phyloP scores from a whole-genome alignment of 1,140 invertebrate species.

The Laupala kohalensis region DNA sequence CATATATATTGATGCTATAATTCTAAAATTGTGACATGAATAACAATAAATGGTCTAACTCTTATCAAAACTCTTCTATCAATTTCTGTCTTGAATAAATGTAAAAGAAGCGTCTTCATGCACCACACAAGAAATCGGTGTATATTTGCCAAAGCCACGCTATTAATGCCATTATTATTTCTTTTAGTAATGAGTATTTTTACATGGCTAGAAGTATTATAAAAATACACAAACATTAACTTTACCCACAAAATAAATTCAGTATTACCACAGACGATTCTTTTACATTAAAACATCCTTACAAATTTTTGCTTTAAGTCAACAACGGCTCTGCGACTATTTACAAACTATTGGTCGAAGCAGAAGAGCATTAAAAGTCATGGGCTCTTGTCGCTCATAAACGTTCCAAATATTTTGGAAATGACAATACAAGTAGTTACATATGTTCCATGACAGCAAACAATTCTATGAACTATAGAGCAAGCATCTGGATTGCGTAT shows the following conservation, averaged over 20 bases:
- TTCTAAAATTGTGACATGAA: background rate
- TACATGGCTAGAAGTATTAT: no score
- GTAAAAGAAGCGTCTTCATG: background rate
- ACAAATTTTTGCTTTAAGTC: background rate
- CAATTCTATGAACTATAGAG: background rate
- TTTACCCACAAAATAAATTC: no score
- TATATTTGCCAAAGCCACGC: no score
- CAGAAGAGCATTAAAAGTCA: background rate
- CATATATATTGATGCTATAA: background rate
- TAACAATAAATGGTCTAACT: background rate
- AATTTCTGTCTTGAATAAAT: background rate
- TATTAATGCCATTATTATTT: no score
- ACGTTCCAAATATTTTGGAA: no score
- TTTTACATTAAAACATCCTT: background rate
- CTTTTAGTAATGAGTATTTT: no score
- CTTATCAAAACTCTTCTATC: background rate
- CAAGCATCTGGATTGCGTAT: background rate
- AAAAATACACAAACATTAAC: no score
- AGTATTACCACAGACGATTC: no score
- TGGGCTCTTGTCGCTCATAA: background rate
- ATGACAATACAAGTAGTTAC: no score
- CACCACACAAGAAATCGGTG: no score
- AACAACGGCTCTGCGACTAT: background rate
- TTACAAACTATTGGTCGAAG: background rate
- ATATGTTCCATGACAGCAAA: no score